These are phyloP conservation scores for Melolontha melolontha DNA, from an alignment of 2,888 invertebrate species.

Conservation along the genomic window DNA sequence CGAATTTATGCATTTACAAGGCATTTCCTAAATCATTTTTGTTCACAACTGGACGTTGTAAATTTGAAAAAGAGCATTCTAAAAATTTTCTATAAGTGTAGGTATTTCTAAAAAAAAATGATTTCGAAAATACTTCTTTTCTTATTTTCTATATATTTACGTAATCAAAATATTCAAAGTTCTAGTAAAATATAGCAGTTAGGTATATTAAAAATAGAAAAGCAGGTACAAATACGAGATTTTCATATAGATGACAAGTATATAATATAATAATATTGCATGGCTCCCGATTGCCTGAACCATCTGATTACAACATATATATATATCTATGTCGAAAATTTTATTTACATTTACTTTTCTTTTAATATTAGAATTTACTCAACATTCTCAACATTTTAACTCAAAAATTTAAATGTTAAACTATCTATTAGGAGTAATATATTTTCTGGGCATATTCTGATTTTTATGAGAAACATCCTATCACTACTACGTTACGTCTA, in stretches of 20 bases:
- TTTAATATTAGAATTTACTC: slow-evolving; percentile 12
- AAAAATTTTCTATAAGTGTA: slow-evolving; percentile 13
- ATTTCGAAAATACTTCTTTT: slow-evolving; percentile 38
- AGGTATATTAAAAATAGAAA: slow-evolving; percentile 47
- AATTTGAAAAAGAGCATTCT: slow-evolving; percentile 13
- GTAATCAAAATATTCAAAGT: slow-evolving; percentile 44
- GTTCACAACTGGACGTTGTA: slow-evolving; percentile 2
- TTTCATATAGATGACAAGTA: slow-evolving; percentile 45
- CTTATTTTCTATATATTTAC: slow-evolving; percentile 33
- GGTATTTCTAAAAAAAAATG: slow-evolving; percentile 30
- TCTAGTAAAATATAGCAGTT: slow-evolving; percentile 43
- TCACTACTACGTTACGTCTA: too few relatives aligned
- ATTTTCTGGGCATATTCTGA: too few relatives aligned
- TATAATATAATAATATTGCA: slow-evolving; percentile 54
- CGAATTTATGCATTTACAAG: slow-evolving; percentile 15
- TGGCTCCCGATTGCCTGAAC: slow-evolving; percentile 59
- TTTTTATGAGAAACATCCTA: too few relatives aligned
- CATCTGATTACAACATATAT: slow-evolving; percentile 46
- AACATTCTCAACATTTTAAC: too few relatives aligned
- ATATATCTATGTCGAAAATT: slow-evolving; percentile 20
- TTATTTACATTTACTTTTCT: slow-evolving; percentile 47
- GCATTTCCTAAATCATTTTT: slow-evolving; percentile 38
- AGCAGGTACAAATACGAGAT: slow-evolving; percentile 54
- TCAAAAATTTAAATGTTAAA: too few relatives aligned
- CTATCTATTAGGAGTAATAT: too few relatives aligned